Evolutionary conservation across 1,140 invertebrate genomes (phyloP).

Genomic region (Diorhabda elongata): DNA sequence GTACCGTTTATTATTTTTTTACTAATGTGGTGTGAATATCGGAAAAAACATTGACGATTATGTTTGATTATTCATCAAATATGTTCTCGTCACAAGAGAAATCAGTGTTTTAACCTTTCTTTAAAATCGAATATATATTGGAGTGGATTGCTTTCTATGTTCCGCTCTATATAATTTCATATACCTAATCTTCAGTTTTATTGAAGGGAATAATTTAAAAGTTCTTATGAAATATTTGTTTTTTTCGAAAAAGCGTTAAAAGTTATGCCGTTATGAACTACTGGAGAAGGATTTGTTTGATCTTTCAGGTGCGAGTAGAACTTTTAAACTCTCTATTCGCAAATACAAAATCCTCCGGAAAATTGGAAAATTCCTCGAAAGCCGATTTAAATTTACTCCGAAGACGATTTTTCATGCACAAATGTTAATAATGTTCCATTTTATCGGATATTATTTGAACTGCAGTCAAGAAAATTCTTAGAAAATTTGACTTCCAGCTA

Average conservation of each 20-base stretch:
- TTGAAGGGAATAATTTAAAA: conserved; percentile 1
- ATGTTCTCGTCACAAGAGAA: too few species aligned
- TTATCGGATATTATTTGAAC: neutral
- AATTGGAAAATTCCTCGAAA: neutral
- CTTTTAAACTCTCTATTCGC: conserved; percentile 1
- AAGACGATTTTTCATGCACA: neutral
- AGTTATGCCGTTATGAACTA: neutral
- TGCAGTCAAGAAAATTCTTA: too few species aligned
- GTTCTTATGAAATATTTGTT: neutral
- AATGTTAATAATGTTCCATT: conserved; percentile 1
- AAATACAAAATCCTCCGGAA: neutral
- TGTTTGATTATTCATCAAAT: too few species aligned
- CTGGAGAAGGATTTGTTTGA: neutral
- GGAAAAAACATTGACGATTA: too few species aligned
- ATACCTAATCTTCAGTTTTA: neutral
- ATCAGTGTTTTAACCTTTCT: too few species aligned
- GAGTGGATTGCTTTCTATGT: too few species aligned
- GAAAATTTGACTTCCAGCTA: too few species aligned
- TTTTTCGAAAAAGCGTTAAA: neutral
- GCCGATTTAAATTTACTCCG: neutral
- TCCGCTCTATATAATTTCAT: too few species aligned
- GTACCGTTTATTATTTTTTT: too few species aligned
- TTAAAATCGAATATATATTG: too few species aligned
- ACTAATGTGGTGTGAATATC: too few species aligned
- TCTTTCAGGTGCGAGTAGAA: neutral